Conservation (phyloP, 2,888 invertebrate species). For the Pemphredon lugubris region DNA sequence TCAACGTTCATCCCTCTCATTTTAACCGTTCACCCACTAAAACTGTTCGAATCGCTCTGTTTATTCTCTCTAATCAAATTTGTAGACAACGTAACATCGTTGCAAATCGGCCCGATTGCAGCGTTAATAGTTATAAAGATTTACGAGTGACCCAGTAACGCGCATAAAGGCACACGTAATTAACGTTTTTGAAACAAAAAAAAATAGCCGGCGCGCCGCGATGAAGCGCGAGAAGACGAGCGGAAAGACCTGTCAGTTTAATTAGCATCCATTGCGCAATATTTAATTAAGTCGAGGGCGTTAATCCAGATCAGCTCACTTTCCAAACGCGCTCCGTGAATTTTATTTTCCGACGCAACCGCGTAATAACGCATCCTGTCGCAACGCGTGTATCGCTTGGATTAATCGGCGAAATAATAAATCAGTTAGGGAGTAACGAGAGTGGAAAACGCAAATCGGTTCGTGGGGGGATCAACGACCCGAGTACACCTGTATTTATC, state of each 20-base stretch:
- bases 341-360: conserved; percentile 7
- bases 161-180: conserved; percentile 16
- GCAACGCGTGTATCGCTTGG: conserved; percentile 30
- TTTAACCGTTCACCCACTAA: too few species aligned
- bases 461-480: conserved; percentile 48
- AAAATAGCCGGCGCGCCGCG: conserved; percentile 34
- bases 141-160: conserved; percentile 5
- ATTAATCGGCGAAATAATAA: conserved; percentile 27
- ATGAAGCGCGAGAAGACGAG: conserved; percentile 16
- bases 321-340: conserved; percentile 24
- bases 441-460: conserved; percentile 51
- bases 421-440: conserved; percentile 38
- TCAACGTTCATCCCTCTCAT: too few species aligned
- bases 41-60: too few species aligned
- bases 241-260: conserved; percentile 39
- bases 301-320: conserved; percentile 16
- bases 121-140: neutral
- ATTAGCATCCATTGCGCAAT: conserved; percentile 54
- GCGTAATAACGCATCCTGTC: conserved; percentile 14
- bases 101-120: neutral
- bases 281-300: conserved; percentile 38
- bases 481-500: conserved; percentile 33
- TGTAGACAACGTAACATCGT: neutral
- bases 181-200: conserved; percentile 43
- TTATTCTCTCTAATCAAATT: too few species aligned